Base-by-base conservation (phyloP, 1,140 invertebrate genomes). In the Drosophila ambigua region DNA sequence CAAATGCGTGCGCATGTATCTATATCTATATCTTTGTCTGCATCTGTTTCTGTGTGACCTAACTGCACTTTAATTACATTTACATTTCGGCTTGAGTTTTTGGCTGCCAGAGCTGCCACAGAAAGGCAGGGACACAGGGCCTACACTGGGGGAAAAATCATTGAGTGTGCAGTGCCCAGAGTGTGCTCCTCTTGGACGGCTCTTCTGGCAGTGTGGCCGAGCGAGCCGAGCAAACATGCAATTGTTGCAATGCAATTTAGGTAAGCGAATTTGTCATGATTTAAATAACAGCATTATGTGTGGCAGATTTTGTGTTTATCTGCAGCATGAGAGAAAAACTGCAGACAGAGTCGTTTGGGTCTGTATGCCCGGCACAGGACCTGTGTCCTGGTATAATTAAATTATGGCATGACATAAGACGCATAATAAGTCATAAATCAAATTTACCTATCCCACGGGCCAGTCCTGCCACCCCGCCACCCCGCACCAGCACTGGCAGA, bases 341-440 rank as follows among this genome's bases (percentile, higher is more conserved):
- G 74, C 57, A 69, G 50, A 43, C 52, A 48, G 52, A 45, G 41
- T 59, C 39, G 48, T 7, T 66, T 48, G 61, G 72, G 52, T 39
- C 67, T 51, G 48, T 26, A 43, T 46, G 35, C 24, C 57, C 35
- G 39, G 54, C 64, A 57, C 46, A 64, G 75, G 74, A 35, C 67
- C 80, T 67, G 62, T 77, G 83, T 87, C 73, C 85, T 87, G 57
- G 63, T 84, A 90, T 90, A 90, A 90, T 90, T 90, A 84, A 90
- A 90, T 90, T 90, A 90, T 90, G 88, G 90, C 83, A 84, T 79
- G 88, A 90, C 88, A 90, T 90, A 90, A 90, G 88, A 90, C 83
- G 83, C 88, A 90, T 90, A 90, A 90, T 88, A 90, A 90, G 88
- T 90, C 88, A 90, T 90, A 90, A 90, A 90, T 90, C 88, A 90